Conservation (phyloP, 2,113 vertebrate species). For the Macrotis lagotis region DNA sequence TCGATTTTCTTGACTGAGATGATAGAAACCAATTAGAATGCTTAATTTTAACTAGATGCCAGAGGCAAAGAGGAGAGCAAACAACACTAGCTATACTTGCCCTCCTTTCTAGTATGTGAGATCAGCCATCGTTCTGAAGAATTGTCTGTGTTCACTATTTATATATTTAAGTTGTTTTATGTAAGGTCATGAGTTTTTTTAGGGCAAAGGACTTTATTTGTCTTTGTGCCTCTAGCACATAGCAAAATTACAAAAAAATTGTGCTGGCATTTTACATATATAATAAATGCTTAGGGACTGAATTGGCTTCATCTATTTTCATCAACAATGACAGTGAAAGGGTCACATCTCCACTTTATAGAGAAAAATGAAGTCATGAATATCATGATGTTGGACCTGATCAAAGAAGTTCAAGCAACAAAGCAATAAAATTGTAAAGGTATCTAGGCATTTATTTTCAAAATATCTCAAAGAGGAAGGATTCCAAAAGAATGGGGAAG, state of each 20-base stretch:
- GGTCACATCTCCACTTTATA: not conserved
- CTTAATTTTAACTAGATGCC: not conserved
- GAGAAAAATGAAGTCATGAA: not conserved
- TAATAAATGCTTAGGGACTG: not conserved
- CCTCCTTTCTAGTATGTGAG: not conserved
- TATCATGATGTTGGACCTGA: not conserved
- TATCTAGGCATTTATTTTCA: not conserved
- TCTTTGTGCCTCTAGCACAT: not conserved
- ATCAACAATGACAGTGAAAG: not conserved
- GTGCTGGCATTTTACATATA: not conserved
- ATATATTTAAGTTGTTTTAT: not conserved
- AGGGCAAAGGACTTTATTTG: not conserved
- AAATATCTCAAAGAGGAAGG: not conserved
- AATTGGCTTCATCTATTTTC: not conserved
- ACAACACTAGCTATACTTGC: not conserved
- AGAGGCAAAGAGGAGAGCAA: not conserved
- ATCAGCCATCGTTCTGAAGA: not conserved
- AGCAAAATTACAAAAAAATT: too few species aligned
- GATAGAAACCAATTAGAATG: not conserved
- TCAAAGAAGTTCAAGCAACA: not conserved
- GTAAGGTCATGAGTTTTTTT: not conserved
- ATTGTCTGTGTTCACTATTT: not conserved
- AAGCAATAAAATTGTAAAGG: not conserved
- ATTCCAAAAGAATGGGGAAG: not conserved
- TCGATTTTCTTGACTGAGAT: not conserved